A percentile compares a stretch with the other conserved stretches of the same genome.
Conservation (phyloP, 2,113 vertebrate genomes). For the Ahaetulla prasina region DNA sequence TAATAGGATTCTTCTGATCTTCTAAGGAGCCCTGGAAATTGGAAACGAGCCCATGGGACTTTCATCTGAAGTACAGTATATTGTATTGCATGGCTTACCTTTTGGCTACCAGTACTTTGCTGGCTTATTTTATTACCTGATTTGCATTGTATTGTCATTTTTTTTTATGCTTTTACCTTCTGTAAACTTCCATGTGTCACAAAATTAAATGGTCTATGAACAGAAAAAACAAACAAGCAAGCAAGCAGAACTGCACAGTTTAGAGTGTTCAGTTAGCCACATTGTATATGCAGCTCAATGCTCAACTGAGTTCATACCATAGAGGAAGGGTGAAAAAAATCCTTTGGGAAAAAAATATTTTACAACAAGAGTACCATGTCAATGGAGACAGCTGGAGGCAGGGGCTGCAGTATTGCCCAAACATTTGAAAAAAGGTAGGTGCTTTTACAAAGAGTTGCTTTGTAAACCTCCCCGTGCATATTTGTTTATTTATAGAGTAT, state of each 20-base stretch:
- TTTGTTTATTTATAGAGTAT: neutral
- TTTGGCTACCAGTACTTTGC: neutral
- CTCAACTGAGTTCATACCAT: neutral
- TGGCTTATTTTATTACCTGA: neutral
- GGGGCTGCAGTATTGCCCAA: neutral
- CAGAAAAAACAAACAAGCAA: neutral
- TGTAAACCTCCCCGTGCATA: neutral
- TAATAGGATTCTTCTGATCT: neutral
- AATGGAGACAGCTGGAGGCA: neutral
- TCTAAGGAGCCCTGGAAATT: neutral
- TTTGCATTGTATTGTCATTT: neutral
- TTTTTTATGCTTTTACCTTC: neutral
- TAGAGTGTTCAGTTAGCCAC: neutral
- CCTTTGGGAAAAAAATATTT: neutral
- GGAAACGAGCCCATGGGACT: neutral
- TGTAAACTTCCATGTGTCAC: neutral
- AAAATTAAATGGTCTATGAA: neutral
- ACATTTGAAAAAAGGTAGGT: neutral
- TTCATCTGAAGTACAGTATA: neutral
- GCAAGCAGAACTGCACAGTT: neutral
- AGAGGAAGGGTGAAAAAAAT: neutral
- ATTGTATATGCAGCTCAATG: neutral
- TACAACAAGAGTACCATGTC: neutral
- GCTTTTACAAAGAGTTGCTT: neutral
- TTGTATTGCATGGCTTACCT: neutral